Evolutionary conservation across 2,888 invertebrate species (phyloP).

Genomic region (Troides helena): DNA sequence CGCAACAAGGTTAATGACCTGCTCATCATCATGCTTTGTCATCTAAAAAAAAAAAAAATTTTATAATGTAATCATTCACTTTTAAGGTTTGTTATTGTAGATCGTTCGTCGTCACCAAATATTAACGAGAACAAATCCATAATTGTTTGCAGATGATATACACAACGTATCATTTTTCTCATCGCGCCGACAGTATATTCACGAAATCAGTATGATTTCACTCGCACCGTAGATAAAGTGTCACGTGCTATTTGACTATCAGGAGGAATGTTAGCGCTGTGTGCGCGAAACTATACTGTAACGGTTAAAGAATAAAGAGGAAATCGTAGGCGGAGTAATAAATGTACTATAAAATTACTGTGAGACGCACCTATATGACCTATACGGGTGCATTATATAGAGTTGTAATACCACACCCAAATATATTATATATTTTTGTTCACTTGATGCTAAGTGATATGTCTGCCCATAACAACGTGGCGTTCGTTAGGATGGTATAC

Average conservation of each 20-base stretch:
- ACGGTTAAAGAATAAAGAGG: conserved; percentile 40
- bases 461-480: too few relatives aligned
- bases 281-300: conserved; percentile 40
- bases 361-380: conserved; percentile 40
- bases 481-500: too few relatives aligned
- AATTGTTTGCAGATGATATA: background rate
- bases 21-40: background rate
- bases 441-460: too few relatives aligned
- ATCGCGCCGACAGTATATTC: background rate
- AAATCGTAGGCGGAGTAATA: conserved; percentile 43
- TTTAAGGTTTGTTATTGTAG: background rate
- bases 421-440: background rate
- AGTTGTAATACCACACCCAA: conserved; percentile 39
- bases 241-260: conserved; percentile 27
- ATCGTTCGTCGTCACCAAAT: background rate
- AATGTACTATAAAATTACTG: conserved; percentile 59
- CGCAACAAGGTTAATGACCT: background rate
- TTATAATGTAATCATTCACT: background rate
- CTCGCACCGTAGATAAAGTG: conserved; percentile 19
- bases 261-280: conserved; percentile 20
- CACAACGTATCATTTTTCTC: background rate
- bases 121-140: background rate
- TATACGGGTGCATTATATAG: conserved; percentile 37
- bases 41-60: background rate
- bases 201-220: conserved; percentile 12